Evolutionary conservation across 2,113 vertebrate genomes (phyloP).

Genomic region (Brachyhypopomus occidentalis): DNA sequence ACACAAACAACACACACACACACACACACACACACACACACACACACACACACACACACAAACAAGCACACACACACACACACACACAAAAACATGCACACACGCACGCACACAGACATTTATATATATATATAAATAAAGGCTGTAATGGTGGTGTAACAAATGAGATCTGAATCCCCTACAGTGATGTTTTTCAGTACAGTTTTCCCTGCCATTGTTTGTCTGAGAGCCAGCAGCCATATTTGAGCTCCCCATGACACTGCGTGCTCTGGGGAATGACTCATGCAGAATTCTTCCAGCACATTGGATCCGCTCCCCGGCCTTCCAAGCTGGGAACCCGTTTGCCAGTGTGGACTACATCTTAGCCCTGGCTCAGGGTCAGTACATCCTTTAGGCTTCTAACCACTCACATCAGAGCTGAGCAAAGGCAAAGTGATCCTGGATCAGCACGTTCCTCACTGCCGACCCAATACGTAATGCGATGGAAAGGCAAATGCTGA

Average conservation of each 20-base stretch:
- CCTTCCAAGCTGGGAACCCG: background rate
- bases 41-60: background rate
- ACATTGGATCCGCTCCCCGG: background rate
- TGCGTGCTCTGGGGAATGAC: constrained; percentile 14
- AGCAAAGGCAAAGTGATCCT: background rate
- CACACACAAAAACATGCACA: background rate
- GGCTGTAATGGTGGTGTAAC: background rate
- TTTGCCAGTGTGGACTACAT: background rate
- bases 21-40: background rate
- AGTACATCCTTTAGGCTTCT: constrained; percentile 5
- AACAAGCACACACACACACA: background rate
- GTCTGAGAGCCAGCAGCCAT: background rate
- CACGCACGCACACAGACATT: no score
- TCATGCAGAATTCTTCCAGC: constrained; percentile 18
- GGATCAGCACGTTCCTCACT: background rate
- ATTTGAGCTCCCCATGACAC: background rate
- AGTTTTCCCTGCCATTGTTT: background rate
- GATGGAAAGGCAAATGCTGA: background rate
- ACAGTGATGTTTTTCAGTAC: background rate
- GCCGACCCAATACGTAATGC: background rate
- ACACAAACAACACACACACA: no score
- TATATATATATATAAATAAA: background rate
- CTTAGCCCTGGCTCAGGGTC: background rate
- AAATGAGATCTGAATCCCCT: background rate
- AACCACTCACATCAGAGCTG: background rate